These are phyloP conservation scores for Choristoneura rosaceana DNA, from an alignment of 2,888 invertebrate genomes.

Conservation along the genomic window DNA sequence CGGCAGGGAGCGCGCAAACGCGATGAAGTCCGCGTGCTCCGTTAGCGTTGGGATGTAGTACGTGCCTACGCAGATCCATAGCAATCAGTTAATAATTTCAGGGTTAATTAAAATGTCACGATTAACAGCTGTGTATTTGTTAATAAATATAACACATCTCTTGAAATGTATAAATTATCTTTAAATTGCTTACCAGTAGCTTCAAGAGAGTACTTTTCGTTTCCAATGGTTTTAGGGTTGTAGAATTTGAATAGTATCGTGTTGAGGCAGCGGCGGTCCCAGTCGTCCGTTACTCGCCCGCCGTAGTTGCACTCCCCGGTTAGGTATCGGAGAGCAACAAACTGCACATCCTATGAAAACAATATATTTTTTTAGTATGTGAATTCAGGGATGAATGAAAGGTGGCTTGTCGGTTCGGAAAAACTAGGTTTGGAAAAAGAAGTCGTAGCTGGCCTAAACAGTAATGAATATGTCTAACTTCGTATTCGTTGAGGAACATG, in stretches of 20 bases:
- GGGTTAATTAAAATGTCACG: background rate
- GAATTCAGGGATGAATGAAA: too few species aligned
- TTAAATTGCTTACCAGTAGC: constrained; percentile 76
- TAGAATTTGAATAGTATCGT: constrained; percentile 94
- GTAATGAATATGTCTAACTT: constrained; percentile 68
- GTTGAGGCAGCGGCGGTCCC: constrained; percentile 95
- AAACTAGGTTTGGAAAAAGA: too few species aligned
- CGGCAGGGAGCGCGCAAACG: constrained; percentile 89
- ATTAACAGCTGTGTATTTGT: background rate
- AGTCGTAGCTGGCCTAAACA: too few species aligned
- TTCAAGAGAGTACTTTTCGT: constrained; percentile 88
- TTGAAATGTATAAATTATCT: background rate
- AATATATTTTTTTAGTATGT: background rate
- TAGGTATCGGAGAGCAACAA: constrained; percentile 94
- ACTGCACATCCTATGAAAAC: constrained; percentile 88
- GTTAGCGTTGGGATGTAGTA: constrained; percentile 91
- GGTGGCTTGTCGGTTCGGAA: too few species aligned
- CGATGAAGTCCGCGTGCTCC: constrained; percentile 89
- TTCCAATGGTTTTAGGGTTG: constrained; percentile 87
- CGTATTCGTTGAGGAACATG: constrained; percentile 94
- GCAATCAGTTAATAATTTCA: background rate
- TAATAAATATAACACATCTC: background rate
- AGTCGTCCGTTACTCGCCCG: constrained; percentile 97
- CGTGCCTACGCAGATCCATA: constrained; percentile 70
- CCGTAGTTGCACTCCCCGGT: constrained; percentile 99